Conservation (phyloP, 2,888 invertebrate genomes). For the Drosophila monieri region DNA sequence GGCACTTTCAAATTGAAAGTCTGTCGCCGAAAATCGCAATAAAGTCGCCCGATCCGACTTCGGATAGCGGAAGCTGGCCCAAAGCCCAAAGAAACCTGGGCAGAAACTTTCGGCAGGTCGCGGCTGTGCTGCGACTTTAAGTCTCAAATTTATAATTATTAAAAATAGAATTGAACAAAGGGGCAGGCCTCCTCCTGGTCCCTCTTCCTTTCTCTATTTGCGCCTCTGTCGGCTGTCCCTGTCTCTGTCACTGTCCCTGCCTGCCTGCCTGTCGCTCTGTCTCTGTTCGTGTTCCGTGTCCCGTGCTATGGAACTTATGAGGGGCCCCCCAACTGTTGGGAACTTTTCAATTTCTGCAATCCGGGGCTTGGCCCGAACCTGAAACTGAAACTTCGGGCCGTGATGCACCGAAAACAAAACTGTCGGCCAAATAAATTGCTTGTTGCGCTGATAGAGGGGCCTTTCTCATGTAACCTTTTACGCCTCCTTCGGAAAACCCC, state of each 20-base stretch:
- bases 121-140: not conserved
- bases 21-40: constrained; percentile 2
- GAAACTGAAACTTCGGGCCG: constrained; percentile 11
- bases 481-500: not conserved
- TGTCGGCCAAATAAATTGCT: not conserved
- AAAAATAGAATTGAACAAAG: not conserved
- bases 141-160: not conserved
- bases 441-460: too few relatives aligned
- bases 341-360: constrained; percentile 69
- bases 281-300: constrained; percentile 21
- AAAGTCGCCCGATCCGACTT: constrained; percentile 25
- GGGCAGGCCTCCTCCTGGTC: not conserved
- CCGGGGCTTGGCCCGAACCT: constrained; percentile 46
- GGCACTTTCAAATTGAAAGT: constrained; percentile 26
- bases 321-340: constrained; percentile 78
- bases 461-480: too few relatives aligned
- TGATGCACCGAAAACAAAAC: not conserved
- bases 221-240: constrained; percentile 14
- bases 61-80: constrained; percentile 10
- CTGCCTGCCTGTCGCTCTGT: constrained; percentile 33
- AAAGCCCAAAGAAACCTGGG: constrained; percentile 1
- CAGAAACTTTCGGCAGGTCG: not conserved
- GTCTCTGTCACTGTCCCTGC: constrained; percentile 7
- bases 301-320: constrained; percentile 66
- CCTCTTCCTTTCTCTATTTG: not conserved